Conservation (phyloP, 1,140 invertebrate species). For the Pseudomyrmex sp. region DNA sequence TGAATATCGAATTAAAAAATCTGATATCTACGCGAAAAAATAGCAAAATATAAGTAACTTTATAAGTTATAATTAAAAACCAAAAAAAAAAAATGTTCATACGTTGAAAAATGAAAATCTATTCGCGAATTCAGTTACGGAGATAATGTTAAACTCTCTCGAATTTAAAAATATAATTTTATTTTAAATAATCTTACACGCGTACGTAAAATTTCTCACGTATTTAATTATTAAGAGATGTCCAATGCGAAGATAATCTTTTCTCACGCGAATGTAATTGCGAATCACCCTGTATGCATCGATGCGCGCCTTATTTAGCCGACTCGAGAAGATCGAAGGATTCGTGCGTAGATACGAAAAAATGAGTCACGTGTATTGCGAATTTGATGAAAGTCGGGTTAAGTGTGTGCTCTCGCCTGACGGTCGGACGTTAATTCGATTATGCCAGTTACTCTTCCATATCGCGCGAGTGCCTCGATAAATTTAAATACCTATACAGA, state of each 20-base stretch:
- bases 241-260: too few species aligned
- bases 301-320: conserved; percentile 24
- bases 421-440: conserved; percentile 65
- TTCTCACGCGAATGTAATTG: background rate
- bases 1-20: background rate
- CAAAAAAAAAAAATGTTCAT: too few species aligned
- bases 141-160: too few species aligned
- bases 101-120: background rate
- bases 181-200: too few species aligned
- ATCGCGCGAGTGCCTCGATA: conserved; percentile 48
- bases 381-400: conserved; percentile 55
- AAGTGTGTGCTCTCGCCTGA: conserved; percentile 27
- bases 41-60: background rate
- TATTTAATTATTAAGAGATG: too few species aligned
- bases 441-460: conserved; percentile 60
- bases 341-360: background rate
- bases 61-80: background rate
- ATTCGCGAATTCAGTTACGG: background rate
- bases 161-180: too few species aligned
- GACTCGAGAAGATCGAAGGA: conserved; percentile 10
- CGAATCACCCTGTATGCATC: background rate
- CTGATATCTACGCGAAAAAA: background rate
- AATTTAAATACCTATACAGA: conserved; percentile 64
- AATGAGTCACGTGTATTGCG: conserved; percentile 17
- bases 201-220: too few species aligned